These are phyloP conservation scores for Hippoglossus hippoglossus DNA, from an alignment of 2,797 vertebrate species.

Conservation along the genomic window DNA sequence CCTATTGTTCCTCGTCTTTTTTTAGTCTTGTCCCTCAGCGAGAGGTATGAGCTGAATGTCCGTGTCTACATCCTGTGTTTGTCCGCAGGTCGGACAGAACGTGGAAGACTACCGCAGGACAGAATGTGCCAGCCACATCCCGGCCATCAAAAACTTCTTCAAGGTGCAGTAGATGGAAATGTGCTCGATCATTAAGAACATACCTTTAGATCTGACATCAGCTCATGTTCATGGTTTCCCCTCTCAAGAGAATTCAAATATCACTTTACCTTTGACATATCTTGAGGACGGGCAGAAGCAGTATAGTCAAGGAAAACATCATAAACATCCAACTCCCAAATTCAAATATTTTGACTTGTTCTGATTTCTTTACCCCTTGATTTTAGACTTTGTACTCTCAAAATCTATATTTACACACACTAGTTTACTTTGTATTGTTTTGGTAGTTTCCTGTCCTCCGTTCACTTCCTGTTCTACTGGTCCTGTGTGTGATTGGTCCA, in stretches of 20 bases:
- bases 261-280: conserved; percentile 1
- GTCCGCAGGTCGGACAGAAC: conserved; percentile 81
- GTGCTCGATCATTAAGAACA: not conserved
- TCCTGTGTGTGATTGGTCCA: conserved; percentile 21
- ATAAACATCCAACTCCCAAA: conserved; percentile 13
- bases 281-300: conserved; percentile 16
- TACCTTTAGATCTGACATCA: too few species aligned
- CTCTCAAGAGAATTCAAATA: too few species aligned
- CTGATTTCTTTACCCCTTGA: conserved; percentile 4
- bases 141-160: conserved; percentile 84
- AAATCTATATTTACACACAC: conserved; percentile 72
- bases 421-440: conserved; percentile 79
- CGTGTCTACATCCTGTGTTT: conserved; percentile 72
- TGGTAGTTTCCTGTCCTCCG: conserved; percentile 75
- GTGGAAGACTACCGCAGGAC: conserved; percentile 82
- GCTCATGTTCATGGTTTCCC: too few species aligned
- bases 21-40: conserved; percentile 34
- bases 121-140: conserved; percentile 84
- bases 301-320: not conserved
- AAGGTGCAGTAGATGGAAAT: conserved; percentile 74
- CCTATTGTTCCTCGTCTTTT: conserved; percentile 31
- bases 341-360: conserved; percentile 4
- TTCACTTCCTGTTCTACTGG: conserved; percentile 70
- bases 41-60: conserved; percentile 54
- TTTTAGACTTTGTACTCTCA: conserved; percentile 33